These are phyloP conservation scores for Todiramphus saurophagus DNA, from an alignment of 2,113 vertebrate species.

Conservation along the genomic window DNA sequence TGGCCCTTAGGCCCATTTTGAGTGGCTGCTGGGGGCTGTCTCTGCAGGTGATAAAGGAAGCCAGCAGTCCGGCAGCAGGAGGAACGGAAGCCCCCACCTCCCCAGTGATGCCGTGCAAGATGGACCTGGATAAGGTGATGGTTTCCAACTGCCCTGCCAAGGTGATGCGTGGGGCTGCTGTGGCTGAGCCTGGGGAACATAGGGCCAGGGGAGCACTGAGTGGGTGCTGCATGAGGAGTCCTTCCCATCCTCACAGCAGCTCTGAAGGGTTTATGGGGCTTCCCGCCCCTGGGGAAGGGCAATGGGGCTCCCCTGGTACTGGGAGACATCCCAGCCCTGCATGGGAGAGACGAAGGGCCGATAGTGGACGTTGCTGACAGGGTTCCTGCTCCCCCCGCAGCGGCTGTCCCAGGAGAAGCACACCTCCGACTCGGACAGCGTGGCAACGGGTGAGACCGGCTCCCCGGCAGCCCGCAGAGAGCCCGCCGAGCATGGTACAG, in stretches of 20 bases:
- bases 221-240: rapidly evolving
- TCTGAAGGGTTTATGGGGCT: background rate
- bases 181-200: rapidly evolving
- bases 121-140: slow-evolving; percentile 90
- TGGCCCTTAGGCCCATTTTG: rapidly evolving
- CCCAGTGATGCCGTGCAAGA: slow-evolving; percentile 85
- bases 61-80: slow-evolving; percentile 73
- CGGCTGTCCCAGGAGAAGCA: slow-evolving; percentile 88
- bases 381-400: slow-evolving; percentile 65
- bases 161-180: background rate
- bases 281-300: background rate
- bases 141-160: background rate
- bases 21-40: background rate
- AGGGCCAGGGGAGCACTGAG: rapidly evolving
- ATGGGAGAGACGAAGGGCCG: rapidly evolving
- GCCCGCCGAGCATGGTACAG: slow-evolving; percentile 81
- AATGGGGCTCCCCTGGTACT: background rate
- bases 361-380: background rate
- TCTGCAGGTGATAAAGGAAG: slow-evolving; percentile 89
- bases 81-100: slow-evolving; percentile 81
- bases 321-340: background rate
- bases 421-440: slow-evolving; percentile 88
- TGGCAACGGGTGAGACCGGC: slow-evolving; percentile 76
- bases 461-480: slow-evolving; percentile 72
- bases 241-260: background rate